Percentiles rank a stretch among this genome's conserved stretches.
phyloP scores from a whole-genome alignment of 2,797 vertebrate species.

The Cryptoblepharus egeriae region DNA sequence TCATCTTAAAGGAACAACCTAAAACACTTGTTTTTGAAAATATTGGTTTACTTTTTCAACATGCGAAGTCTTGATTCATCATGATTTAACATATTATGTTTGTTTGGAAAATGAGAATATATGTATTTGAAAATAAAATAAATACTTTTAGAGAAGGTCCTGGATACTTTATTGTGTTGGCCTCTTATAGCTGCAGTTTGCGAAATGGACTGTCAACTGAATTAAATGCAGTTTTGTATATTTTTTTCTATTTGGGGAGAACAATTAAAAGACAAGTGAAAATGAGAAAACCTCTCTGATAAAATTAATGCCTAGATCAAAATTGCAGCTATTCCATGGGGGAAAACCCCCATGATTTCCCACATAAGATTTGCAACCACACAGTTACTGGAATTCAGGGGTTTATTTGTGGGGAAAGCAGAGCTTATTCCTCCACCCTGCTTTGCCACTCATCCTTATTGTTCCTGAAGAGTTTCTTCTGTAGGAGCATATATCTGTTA shows the following conservation, averaged over 20 bases:
- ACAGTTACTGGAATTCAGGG: no score
- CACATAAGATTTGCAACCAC: no score
- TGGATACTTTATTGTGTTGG: constrained; percentile 13
- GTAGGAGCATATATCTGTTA: no score
- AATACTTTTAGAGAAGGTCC: constrained; percentile 41
- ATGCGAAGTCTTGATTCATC: constrained; percentile 41
- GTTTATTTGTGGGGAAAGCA: no score
- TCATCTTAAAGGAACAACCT: constrained; percentile 20
- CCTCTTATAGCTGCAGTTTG: no score
- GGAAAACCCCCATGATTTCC: no score
- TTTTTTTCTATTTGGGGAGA: constrained; percentile 53
- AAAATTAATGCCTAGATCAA: no score
- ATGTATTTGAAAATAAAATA: constrained; percentile 60
- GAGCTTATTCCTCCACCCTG: no score
- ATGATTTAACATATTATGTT: constrained; percentile 62
- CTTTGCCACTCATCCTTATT: no score
- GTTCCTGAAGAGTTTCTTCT: no score
- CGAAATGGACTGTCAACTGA: no score
- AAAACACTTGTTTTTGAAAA: constrained; percentile 50
- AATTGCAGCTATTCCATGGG: no score
- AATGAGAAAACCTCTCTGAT: constrained; percentile 25
- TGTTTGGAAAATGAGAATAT: constrained; percentile 50
- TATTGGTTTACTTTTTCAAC: constrained; percentile 34
- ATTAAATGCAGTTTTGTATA: constrained; percentile 31
- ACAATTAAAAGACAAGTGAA: not conserved